Evolutionary conservation across 1,140 invertebrate genomes (phyloP).

Genomic region (Manduca sexta): DNA sequence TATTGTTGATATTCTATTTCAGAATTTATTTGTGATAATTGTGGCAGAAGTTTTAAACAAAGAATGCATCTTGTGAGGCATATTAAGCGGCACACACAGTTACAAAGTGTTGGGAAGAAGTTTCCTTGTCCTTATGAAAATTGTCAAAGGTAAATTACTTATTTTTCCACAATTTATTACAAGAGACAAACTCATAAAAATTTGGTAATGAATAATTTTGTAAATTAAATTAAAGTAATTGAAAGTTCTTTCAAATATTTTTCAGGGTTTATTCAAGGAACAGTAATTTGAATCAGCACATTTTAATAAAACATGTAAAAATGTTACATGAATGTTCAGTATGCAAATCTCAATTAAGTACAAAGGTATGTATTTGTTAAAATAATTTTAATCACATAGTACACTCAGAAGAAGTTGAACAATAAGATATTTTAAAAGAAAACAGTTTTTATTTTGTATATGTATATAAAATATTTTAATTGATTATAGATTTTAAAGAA

Average conservation of each 20-base stretch:
- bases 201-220: too few species aligned
- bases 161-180: too few species aligned
- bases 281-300: conserved; percentile 59
- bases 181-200: too few species aligned
- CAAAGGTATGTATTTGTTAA: conserved; percentile 38
- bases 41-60: conserved; percentile 58
- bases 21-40: conserved; percentile 68
- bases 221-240: too few species aligned
- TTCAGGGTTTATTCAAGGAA: conserved; percentile 52
- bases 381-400: too few species aligned
- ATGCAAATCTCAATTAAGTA: conserved; percentile 41
- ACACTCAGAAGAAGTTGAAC: too few species aligned
- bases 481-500: too few species aligned
- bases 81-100: conserved; percentile 47
- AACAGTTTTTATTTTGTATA: too few species aligned
- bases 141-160: conserved; percentile 50
- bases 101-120: conserved; percentile 12
- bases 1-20: conserved; percentile 26
- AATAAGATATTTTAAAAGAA: too few species aligned
- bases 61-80: conserved; percentile 57
- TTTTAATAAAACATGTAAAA: conserved; percentile 46
- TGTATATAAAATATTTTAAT: too few species aligned
- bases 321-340: conserved; percentile 40
- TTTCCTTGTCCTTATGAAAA: conserved; percentile 60
- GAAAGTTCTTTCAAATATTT: too few species aligned